phyloP scores from a whole-genome alignment of 2,113 vertebrate species.

The Dascyllus trimaculatus region DNA sequence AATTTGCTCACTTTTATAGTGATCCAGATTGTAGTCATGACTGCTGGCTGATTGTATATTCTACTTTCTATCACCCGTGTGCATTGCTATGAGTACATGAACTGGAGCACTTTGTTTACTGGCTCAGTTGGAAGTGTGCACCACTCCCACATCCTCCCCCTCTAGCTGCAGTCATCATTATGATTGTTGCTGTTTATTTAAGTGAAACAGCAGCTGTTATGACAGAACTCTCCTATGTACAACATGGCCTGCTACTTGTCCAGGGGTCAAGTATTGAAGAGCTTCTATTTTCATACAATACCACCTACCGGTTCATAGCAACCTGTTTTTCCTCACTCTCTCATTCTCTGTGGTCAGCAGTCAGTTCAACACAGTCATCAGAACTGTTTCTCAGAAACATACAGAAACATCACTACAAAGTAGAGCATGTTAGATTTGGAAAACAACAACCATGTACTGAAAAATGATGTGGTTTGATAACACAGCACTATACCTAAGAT shows the following conservation, averaged over 20 bases:
- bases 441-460: too few relatives aligned
- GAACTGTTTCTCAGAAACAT: too few relatives aligned
- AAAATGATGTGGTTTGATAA: too few relatives aligned
- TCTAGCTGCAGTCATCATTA: not conserved
- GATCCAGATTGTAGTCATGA: too few relatives aligned
- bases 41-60: too few relatives aligned
- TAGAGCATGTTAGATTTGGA: too few relatives aligned
- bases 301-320: slow-evolving; percentile 1
- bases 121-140: not conserved
- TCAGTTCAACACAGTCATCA: not conserved
- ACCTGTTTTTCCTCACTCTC: not conserved
- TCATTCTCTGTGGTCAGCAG: not conserved
- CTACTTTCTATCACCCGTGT: too few relatives aligned
- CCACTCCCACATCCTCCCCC: not conserved
- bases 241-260: slow-evolving; percentile 16
- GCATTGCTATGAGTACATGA: too few relatives aligned
- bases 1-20: too few relatives aligned
- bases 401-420: not conserved
- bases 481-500: too few relatives aligned
- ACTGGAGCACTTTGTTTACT: slow-evolving; percentile 21
- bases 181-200: slow-evolving; percentile 32
- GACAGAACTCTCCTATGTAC: slow-evolving; percentile 20
- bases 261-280: slow-evolving; percentile 21
- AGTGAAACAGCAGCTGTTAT: slow-evolving; percentile 5
- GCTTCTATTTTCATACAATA: slow-evolving; percentile 48